Evolutionary conservation across 2,113 vertebrate genomes (phyloP).

Genomic region (Urocynchramus pylzowi): DNA sequence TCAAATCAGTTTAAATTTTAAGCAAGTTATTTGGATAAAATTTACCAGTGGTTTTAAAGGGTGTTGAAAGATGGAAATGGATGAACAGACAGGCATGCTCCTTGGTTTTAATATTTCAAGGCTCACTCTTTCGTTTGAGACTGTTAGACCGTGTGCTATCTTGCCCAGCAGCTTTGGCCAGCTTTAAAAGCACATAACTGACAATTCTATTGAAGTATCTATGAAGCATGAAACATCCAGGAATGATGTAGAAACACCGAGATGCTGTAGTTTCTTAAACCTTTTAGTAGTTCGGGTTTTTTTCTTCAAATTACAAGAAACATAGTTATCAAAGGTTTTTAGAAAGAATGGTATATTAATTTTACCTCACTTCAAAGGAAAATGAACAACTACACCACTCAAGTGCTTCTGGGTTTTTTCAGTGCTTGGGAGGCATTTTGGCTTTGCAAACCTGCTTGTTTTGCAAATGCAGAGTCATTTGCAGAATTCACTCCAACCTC

Average conservation of each 20-base stretch:
- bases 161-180: neutral
- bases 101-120: neutral
- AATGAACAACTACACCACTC: neutral
- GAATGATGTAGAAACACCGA: neutral
- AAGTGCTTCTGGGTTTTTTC: neutral
- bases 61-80: neutral
- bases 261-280: neutral
- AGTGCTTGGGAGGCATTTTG: neutral
- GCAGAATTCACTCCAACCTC: neutral
- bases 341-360: neutral
- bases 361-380: neutral
- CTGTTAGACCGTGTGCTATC: accelerated
- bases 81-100: neutral
- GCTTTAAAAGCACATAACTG: neutral
- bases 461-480: neutral
- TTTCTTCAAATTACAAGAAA: neutral
- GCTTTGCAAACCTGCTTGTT: neutral
- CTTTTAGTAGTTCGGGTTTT: neutral
- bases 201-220: neutral
- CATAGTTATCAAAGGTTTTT: neutral
- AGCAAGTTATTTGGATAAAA: neutral
- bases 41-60: neutral
- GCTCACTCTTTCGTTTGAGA: neutral
- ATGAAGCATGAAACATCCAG: neutral
- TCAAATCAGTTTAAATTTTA: neutral